These are phyloP conservation scores for Takifugu bimaculatus DNA, from an alignment of 2,113 vertebrate species.

Conservation along the genomic window DNA sequence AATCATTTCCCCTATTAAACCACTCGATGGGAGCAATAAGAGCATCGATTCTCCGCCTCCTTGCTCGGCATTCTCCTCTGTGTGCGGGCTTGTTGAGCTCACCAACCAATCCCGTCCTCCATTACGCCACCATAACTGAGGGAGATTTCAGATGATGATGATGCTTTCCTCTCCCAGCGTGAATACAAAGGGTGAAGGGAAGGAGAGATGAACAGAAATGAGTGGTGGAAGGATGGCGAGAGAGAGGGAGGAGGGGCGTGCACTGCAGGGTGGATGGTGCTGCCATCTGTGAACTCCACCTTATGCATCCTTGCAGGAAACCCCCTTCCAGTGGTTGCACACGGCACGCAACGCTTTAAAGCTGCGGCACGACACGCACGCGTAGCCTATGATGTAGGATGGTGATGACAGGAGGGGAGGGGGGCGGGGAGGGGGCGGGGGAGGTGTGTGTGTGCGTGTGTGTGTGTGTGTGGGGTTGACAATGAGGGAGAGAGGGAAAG, in stretches of 20 bases:
- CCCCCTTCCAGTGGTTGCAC: slow-evolving; percentile 68
- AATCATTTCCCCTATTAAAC: slow-evolving; percentile 14
- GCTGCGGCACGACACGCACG: slow-evolving; percentile 60
- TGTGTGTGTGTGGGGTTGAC: neutral
- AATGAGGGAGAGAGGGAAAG: slow-evolving; percentile 25
- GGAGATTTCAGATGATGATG: too few relatives aligned
- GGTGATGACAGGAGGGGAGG: slow-evolving; percentile 52
- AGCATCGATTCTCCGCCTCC: neutral
- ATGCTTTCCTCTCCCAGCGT: too few relatives aligned
- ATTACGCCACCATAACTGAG: neutral
- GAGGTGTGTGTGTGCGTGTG: neutral
- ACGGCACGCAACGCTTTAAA: slow-evolving; percentile 55
- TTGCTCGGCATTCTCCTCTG: slow-evolving; percentile 1
- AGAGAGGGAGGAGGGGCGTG: slow-evolving; percentile 39
- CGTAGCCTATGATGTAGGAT: slow-evolving; percentile 64
- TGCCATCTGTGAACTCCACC: slow-evolving; percentile 51
- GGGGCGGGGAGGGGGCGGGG: neutral
- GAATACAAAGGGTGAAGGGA: slow-evolving; percentile 6
- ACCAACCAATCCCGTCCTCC: slow-evolving; percentile 5
- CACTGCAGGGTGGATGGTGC: slow-evolving; percentile 23
- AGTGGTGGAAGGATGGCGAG: slow-evolving; percentile 8
- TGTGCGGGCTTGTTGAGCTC: neutral
- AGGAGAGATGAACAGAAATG: neutral
- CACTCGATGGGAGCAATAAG: neutral
- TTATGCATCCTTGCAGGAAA: slow-evolving; percentile 53